These are phyloP conservation scores for Paradisaea rubra DNA, from an alignment of 2,113 vertebrate species.

Conservation along the genomic window DNA sequence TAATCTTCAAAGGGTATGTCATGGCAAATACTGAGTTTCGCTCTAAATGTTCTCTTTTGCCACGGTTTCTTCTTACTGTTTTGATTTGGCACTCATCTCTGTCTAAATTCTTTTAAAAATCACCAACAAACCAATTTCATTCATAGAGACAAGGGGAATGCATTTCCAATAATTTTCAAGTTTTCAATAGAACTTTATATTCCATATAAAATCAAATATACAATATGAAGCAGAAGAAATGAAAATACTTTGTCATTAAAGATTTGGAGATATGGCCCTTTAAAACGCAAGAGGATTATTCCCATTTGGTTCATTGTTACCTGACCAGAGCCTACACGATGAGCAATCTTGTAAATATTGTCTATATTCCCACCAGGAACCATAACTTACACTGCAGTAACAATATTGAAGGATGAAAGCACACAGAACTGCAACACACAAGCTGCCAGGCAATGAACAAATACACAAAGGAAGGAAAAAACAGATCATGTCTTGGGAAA, in stretches of 20 bases:
- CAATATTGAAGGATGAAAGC: background rate
- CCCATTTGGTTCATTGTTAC: background rate
- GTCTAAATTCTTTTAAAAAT: background rate
- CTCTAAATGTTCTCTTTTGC: background rate
- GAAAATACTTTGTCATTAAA: background rate
- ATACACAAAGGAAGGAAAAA: background rate
- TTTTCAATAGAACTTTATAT: background rate
- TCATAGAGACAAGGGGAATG: background rate
- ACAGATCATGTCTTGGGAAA: background rate
- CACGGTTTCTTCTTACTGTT: background rate
- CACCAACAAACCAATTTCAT: background rate
- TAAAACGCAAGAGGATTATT: background rate
- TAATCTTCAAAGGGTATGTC: background rate
- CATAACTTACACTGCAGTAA: background rate
- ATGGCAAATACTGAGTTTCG: background rate
- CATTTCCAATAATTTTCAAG: background rate
- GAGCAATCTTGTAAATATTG: background rate
- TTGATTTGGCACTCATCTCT: background rate
- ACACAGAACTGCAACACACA: background rate
- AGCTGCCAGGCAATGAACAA: background rate
- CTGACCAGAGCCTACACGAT: background rate
- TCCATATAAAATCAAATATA: background rate
- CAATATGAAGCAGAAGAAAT: background rate
- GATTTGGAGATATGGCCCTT: background rate
- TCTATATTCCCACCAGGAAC: background rate